Conservation (phyloP, 2,797 vertebrate genomes). For the Loriculus beryllinus region DNA sequence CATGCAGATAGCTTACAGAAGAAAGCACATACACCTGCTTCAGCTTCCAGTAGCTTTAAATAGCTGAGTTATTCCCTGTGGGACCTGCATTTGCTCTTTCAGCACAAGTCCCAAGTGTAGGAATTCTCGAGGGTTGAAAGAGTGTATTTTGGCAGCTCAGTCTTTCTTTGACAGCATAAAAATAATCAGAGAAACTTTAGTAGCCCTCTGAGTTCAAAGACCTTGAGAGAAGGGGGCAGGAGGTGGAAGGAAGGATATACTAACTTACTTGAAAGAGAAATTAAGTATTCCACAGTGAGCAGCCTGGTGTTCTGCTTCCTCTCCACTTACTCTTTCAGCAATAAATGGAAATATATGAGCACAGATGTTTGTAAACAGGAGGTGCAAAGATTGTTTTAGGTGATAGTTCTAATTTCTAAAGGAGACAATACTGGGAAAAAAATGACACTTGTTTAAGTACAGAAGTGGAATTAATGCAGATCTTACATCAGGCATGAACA, state of each 20-base stretch:
- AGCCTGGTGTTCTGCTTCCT: background rate
- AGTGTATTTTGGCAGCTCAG: background rate
- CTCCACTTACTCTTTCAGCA: background rate
- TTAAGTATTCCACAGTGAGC: background rate
- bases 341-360: background rate
- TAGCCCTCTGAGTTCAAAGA: slow-evolving; percentile 1
- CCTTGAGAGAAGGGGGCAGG: slow-evolving; percentile 28
- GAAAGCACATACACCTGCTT: background rate
- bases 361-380: background rate
- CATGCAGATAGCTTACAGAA: background rate
- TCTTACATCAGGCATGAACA: background rate
- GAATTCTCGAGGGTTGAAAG: background rate
- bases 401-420: background rate
- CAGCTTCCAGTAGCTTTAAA: background rate
- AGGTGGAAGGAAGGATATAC: slow-evolving; percentile 17
- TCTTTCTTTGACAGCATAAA: slow-evolving; percentile 8
- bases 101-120: background rate
- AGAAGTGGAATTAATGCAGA: background rate
- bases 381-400: background rate
- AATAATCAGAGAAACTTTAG: slow-evolving; percentile 40
- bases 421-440: background rate
- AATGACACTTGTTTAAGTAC: background rate
- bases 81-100: background rate
- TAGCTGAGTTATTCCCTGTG: background rate
- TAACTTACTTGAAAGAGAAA: slow-evolving; percentile 47